Base-by-base conservation (phyloP, 2,113 vertebrate species). In the Pimephales promelas region DNA sequence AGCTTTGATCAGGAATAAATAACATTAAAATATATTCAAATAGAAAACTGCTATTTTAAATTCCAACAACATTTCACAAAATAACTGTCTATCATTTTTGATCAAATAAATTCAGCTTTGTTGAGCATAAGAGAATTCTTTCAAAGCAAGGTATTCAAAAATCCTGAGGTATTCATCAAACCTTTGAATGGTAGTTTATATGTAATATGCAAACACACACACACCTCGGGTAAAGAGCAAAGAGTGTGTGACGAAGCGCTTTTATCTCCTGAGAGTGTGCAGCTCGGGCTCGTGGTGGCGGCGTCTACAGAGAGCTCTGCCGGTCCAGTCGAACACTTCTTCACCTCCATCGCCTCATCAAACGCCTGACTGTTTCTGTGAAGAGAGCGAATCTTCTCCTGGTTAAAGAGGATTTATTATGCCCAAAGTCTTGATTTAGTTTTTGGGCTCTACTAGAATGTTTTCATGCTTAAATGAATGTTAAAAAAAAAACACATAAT, bases 281-380 rank as follows among this genome's bases (percentile, higher is more conserved):
- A 8, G 20, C 56, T 62, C 2, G 13, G 73, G 24, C 11, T 80
- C 8, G 31, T 24, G 31, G 52, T 77, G 80, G 77, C 79, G 1
- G 64, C 57, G 14, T 40, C 62, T 64, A 66, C 34, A 28, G 57
- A 45, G 52, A 11, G 66, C 43, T 61, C 62, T 18, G 49, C 49
- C 10, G 43, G 28, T n/a, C 73, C 68, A 14, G 31, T 20, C 52
- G 16, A 56, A 62, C 45, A 47, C 47, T 74, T 43, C 45, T 83
- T 64, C 47, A 66, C 40, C 10, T 87, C 88, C 28, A 83, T 52
- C 34, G 59, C 79, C 11, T 89, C 90, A 31, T 87, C 84, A 62
- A 84, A 72, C 20, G 20, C 81, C 80, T 89, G 92, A 40, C 90
- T 91, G 86, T 91, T 91, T 31, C 93, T 92, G 80, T 28, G 22